Percentiles rank a stretch among this genome's conserved stretches.
Conservation (phyloP, 1,140 invertebrate species). For the Harpegnathos saltator region DNA sequence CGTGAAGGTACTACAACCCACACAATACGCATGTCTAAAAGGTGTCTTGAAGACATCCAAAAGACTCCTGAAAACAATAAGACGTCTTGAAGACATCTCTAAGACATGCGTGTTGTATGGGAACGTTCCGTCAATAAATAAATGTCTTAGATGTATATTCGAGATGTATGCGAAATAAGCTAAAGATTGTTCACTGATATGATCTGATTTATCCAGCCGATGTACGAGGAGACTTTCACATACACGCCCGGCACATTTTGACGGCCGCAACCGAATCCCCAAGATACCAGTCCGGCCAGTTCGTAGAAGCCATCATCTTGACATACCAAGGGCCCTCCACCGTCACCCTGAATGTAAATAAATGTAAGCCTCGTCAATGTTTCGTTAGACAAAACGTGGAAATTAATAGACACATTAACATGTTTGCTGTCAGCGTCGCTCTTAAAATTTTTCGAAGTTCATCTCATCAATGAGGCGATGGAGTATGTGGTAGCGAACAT, state of each 20-base stretch:
- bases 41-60: too few relatives aligned
- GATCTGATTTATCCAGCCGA: conserved; percentile 98
- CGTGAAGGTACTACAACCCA: conserved; percentile 64
- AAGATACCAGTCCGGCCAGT: conserved; percentile 95
- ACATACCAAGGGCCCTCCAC: conserved; percentile 96
- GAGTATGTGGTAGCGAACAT: too few relatives aligned
- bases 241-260: conserved; percentile 96
- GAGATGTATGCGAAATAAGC: conserved; percentile 40
- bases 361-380: conserved; percentile 22
- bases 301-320: conserved; percentile 97
- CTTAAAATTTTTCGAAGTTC: too few relatives aligned
- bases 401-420: neutral
- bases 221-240: conserved; percentile 97
- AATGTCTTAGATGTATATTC: conserved; percentile 53
- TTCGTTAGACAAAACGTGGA: neutral
- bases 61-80: too few relatives aligned
- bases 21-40: too few relatives aligned
- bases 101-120: too few relatives aligned
- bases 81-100: too few relatives aligned
- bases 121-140: conserved; percentile 70
- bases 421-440: neutral
- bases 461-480: too few relatives aligned
- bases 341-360: conserved; percentile 90
- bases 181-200: conserved; percentile 97
- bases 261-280: conserved; percentile 96